A percentile compares a stretch with the other conserved stretches of the same genome.
Conservation (phyloP, 2,888 invertebrate species). For the Omphaloscelis lunosa region DNA sequence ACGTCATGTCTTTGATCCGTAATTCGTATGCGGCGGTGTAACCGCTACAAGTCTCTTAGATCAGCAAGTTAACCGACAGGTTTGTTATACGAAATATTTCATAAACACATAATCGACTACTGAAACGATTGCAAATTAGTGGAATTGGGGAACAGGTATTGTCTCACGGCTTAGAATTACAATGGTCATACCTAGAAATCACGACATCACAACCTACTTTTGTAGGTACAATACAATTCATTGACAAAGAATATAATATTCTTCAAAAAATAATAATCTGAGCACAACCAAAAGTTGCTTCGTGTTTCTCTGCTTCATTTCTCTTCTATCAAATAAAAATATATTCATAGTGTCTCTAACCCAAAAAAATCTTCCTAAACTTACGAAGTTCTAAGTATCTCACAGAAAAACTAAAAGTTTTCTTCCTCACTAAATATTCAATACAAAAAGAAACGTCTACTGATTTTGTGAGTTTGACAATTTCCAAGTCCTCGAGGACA, state of each 20-base stretch:
- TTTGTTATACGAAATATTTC: background rate
- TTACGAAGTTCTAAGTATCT: conserved; percentile 37
- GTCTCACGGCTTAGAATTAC: background rate
- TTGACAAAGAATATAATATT: background rate
- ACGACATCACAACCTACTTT: background rate
- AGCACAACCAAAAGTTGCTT: conserved; percentile 22
- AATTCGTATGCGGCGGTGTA: too few species aligned
- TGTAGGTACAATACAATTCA: too few species aligned
- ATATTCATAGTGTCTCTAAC: conserved; percentile 37
- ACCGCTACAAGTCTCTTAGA: background rate
- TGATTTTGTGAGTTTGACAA: conserved; percentile 57
- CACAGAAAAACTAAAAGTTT: conserved; percentile 55
- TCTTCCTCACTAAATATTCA: conserved; percentile 55
- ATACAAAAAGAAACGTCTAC: conserved; percentile 58
- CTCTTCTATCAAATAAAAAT: conserved; percentile 10
- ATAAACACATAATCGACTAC: background rate
- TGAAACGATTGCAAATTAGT: background rate
- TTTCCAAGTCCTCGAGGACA: conserved; percentile 59
- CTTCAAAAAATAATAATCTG: background rate
- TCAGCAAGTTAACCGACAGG: background rate
- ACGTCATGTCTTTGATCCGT: too few species aligned
- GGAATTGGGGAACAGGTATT: background rate
- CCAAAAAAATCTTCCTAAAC: conserved; percentile 30
- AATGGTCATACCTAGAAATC: background rate
- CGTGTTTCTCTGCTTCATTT: conserved; percentile 15